Conservation (phyloP, 2,113 vertebrate species). For the Eulemur rufifrons region DNA sequence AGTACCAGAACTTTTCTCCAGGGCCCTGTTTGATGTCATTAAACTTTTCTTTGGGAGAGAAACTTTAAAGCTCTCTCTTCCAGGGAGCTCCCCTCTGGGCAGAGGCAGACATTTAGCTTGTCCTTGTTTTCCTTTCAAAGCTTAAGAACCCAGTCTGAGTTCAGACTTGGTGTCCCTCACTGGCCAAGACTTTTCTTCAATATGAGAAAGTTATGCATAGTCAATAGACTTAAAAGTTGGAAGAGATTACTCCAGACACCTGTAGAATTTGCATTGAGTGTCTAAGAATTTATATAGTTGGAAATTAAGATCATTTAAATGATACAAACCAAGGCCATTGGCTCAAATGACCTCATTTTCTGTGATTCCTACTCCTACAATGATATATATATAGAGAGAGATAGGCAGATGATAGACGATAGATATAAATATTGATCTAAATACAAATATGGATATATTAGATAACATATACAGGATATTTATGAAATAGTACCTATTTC, state of each 20-base stretch:
- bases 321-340: not conserved
- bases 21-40: not conserved
- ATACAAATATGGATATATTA: not conserved
- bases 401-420: not conserved
- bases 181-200: not conserved
- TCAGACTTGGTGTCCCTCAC: not conserved
- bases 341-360: slow-evolving; percentile 18
- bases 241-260: not conserved
- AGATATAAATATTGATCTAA: not conserved
- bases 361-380: not conserved
- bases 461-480: not conserved
- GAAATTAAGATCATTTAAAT: not conserved
- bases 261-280: not conserved
- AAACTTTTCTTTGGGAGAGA: not conserved
- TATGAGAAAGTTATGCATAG: not conserved
- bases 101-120: not conserved
- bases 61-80: not conserved
- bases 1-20: not conserved
- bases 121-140: not conserved
- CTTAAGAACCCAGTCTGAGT: not conserved
- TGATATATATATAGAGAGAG: not conserved
- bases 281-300: not conserved
- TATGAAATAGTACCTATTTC: not conserved
- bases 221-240: not conserved
- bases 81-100: not conserved